Percentiles rank a stretch among this genome's conserved stretches.
Conservation (phyloP, 2,888 invertebrate species). For the Zaprionus bogoriensis region DNA sequence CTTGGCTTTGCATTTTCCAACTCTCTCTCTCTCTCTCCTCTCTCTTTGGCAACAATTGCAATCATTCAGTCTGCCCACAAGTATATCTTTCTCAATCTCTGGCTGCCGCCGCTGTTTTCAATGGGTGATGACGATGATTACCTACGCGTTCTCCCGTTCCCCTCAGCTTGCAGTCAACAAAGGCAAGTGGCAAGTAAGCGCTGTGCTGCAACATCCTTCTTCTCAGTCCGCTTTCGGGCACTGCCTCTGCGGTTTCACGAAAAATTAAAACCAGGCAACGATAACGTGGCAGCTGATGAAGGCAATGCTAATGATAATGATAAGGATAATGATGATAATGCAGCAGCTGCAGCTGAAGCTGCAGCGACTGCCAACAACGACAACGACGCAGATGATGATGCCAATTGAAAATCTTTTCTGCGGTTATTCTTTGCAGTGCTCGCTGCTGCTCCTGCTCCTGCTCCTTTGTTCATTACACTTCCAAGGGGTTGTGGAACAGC, state of each 20-base stretch:
- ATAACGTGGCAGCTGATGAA: conserved; percentile 69
- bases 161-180: conserved; percentile 39
- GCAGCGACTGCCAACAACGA: conserved; percentile 34
- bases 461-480: conserved; percentile 43
- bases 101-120: conserved; percentile 18
- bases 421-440: conserved; percentile 43
- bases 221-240: too few relatives aligned
- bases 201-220: conserved; percentile 17
- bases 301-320: conserved; percentile 56
- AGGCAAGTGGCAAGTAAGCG: conserved; percentile 49
- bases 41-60: conserved; percentile 45
- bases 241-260: too few relatives aligned
- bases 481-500: conserved; percentile 12
- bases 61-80: conserved; percentile 10
- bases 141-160: not conserved
- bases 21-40: too few relatives aligned
- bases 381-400: conserved; percentile 56
- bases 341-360: conserved; percentile 1
- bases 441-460: too few relatives aligned
- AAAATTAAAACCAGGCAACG: conserved; percentile 48
- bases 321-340: conserved; percentile 42
- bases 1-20: conserved; percentile 30
- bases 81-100: conserved; percentile 1
- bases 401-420: conserved; percentile 70
- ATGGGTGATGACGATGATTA: conserved; percentile 25